phyloP scores from a whole-genome alignment of 2,888 invertebrate species.

The Plebejus anna region DNA sequence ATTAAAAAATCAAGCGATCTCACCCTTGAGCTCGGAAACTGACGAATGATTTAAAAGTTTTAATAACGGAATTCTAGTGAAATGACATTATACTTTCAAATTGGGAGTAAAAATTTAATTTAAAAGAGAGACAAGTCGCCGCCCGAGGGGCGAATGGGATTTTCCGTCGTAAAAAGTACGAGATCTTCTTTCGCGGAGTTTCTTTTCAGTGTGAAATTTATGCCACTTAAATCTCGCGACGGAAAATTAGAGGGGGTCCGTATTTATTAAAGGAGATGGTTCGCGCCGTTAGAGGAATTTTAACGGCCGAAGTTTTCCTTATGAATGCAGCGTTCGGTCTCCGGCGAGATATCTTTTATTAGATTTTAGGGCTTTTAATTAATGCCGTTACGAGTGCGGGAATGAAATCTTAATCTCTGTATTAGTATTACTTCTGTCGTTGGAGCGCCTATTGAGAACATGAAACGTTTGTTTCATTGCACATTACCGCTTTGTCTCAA shows the following conservation, averaged over 20 bases:
- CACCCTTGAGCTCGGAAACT: slow-evolving; percentile 67
- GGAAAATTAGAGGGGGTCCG: slow-evolving; percentile 74
- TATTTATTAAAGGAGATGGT: slow-evolving; percentile 76
- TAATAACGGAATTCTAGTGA: slow-evolving; percentile 80
- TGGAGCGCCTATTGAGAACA: slow-evolving; percentile 31
- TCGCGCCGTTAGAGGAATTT: slow-evolving; percentile 76
- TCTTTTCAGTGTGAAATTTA: slow-evolving; percentile 78
- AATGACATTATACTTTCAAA: slow-evolving; percentile 82
- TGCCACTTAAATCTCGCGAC: slow-evolving; percentile 73
- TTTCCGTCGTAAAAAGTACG: slow-evolving; percentile 75
- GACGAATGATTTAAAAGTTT: slow-evolving; percentile 80
- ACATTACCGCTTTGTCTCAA: slow-evolving; percentile 8
- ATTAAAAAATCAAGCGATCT: slow-evolving; percentile 76
- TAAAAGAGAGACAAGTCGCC: slow-evolving; percentile 78
- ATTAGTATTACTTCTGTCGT: slow-evolving; percentile 42
- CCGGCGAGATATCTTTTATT: slow-evolving; percentile 75
- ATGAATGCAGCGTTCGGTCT: slow-evolving; percentile 70
- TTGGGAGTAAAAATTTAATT: slow-evolving; percentile 81
- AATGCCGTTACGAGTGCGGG: slow-evolving; percentile 63
- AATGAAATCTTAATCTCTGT: slow-evolving; percentile 63
- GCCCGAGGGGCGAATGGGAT: slow-evolving; percentile 73
- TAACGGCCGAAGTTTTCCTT: slow-evolving; percentile 74
- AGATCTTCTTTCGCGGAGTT: slow-evolving; percentile 75
- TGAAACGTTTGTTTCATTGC: slow-evolving; percentile 17
- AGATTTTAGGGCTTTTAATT: slow-evolving; percentile 70